Conservation (phyloP, 2,888 invertebrate genomes). For the Polietes domitor region DNA sequence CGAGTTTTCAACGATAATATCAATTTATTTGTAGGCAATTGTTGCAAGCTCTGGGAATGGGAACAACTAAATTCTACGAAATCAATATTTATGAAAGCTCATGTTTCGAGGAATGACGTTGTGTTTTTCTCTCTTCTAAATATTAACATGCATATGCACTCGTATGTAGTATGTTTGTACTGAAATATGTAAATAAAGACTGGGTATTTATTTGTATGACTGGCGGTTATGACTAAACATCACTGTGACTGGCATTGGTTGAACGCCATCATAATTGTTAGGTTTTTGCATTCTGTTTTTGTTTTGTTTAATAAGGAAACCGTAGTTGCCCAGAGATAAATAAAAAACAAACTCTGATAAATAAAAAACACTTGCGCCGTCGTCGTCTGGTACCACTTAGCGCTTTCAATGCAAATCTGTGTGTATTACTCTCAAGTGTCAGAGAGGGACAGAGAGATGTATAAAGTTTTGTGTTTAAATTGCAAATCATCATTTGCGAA, state of each 20-base stretch:
- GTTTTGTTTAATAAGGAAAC: neutral
- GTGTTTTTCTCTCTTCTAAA: neutral
- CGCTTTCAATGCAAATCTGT: too few species aligned
- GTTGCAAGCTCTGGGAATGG: neutral
- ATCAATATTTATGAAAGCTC: neutral
- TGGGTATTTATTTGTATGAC: neutral
- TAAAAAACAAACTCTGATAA: neutral
- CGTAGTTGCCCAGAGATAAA: neutral
- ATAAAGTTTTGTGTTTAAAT: neutral
- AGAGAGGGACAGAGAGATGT: too few species aligned
- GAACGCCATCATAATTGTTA: neutral
- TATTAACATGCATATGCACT: neutral
- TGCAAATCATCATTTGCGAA: neutral
- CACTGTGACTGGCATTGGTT: neutral
- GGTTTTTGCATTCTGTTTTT: neutral
- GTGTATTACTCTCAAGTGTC: too few species aligned
- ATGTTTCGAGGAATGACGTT: neutral
- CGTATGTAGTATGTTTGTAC: neutral
- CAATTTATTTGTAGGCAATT: slow-evolving; percentile 19
- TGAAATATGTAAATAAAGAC: neutral
- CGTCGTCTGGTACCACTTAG: too few species aligned
- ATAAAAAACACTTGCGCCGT: neutral
- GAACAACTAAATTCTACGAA: neutral
- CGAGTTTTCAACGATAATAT: too few species aligned
- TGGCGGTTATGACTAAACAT: too few species aligned